These are phyloP conservation scores for Oreochromis tanganicae DNA, from an alignment of 2,113 vertebrate species.

Conservation along the genomic window DNA sequence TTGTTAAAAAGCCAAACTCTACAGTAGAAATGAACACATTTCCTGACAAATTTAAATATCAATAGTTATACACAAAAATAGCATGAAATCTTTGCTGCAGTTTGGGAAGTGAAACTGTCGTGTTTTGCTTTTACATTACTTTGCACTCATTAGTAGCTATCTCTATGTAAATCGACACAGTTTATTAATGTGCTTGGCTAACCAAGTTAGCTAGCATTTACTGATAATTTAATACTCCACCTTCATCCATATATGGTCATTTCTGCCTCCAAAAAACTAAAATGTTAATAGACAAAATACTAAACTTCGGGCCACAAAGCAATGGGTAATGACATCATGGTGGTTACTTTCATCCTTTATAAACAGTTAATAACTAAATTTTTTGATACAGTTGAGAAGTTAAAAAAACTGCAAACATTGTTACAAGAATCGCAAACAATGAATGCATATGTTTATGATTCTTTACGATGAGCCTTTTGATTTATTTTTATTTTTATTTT, in stretches of 20 bases:
- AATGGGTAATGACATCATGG: not conserved
- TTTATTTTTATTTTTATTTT: not conserved
- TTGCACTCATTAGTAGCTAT: not conserved
- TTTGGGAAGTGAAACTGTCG: accelerated
- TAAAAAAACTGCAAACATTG: not conserved
- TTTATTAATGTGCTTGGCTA: not conserved
- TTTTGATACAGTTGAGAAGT: not conserved
- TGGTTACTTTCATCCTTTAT: not conserved
- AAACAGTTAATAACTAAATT: not conserved
- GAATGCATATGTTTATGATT: not conserved
- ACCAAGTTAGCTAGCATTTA: not conserved
- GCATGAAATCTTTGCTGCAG: not conserved
- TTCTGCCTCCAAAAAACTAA: not conserved
- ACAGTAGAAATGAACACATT: not conserved
- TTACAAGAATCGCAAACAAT: not conserved
- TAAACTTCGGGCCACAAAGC: not conserved
- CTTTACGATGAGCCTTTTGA: not conserved
- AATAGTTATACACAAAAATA: not conserved
- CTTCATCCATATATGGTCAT: not conserved
- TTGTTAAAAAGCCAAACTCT: not conserved
- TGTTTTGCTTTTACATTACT: not conserved
- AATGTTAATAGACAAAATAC: not conserved
- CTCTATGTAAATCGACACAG: not conserved
- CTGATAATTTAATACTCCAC: not conserved
- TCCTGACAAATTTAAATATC: not conserved